Evolutionary conservation across 2,888 invertebrate species (phyloP).

Genomic region (Rhagophthalmus giganteus): DNA sequence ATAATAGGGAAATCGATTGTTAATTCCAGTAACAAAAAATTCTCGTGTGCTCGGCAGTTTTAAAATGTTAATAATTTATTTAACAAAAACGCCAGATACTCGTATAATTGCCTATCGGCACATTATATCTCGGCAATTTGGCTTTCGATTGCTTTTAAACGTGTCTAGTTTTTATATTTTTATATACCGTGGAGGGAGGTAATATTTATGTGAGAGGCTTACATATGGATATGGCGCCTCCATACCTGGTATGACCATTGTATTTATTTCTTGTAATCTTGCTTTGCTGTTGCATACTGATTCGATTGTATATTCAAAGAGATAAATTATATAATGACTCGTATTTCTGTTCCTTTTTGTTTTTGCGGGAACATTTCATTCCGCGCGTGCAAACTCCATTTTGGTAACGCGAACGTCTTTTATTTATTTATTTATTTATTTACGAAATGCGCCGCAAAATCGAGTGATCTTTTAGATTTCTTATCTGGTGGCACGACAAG

Average conservation of each 20-base stretch:
- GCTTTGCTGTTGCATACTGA: slow-evolving; percentile 29
- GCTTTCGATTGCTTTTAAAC: slow-evolving; percentile 19
- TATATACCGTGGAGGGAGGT: slow-evolving; percentile 1
- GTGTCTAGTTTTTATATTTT: slow-evolving; percentile 17
- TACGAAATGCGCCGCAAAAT: too few species aligned
- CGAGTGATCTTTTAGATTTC: too few species aligned
- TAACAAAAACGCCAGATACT: background rate
- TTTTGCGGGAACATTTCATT: background rate
- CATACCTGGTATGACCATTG: slow-evolving; percentile 32
- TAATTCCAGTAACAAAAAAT: too few species aligned
- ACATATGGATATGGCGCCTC: slow-evolving; percentile 33
- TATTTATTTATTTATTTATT: too few species aligned
- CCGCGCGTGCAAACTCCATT: too few species aligned
- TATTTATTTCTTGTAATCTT: slow-evolving; percentile 33
- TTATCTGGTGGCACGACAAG: too few species aligned
- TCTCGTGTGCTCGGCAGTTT: too few species aligned
- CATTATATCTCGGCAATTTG: slow-evolving; percentile 16
- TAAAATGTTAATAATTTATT: too few species aligned
- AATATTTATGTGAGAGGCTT: slow-evolving; percentile 28
- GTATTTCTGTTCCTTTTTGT: slow-evolving; percentile 1
- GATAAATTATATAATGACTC: slow-evolving; percentile 14
- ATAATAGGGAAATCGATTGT: too few species aligned
- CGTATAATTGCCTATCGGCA: too few species aligned
- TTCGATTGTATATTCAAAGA: slow-evolving; percentile 27
- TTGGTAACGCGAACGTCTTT: too few species aligned